phyloP scores from a whole-genome alignment of 2,888 invertebrate genomes.

The Alloscopus bannaensis region DNA sequence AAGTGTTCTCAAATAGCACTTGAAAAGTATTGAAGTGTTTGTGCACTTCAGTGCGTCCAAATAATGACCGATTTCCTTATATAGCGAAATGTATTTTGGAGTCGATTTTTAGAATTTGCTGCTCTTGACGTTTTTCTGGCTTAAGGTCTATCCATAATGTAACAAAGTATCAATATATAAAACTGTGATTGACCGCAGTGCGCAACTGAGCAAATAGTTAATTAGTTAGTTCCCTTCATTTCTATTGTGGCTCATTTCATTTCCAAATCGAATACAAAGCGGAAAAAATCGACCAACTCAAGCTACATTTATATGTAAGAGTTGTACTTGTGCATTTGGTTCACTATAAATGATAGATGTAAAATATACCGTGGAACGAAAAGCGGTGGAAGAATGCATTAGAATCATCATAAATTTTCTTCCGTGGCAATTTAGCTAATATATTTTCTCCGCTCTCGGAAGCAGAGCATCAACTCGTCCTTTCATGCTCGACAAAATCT shows the following conservation, averaged over 20 bases:
- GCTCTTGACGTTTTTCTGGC: too few relatives aligned
- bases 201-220: background rate
- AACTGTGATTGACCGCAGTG: too few relatives aligned
- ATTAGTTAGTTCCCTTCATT: background rate
- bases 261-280: background rate
- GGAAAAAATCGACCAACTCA: too few relatives aligned
- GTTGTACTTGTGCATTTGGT: too few relatives aligned
- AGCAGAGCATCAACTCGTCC: conserved; percentile 27
- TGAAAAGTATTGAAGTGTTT: background rate
- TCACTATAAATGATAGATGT: too few relatives aligned
- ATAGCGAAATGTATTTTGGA: too few relatives aligned
- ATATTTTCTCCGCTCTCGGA: conserved; percentile 34
- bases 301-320: too few relatives aligned
- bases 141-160: too few relatives aligned
- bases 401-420: conserved; percentile 55
- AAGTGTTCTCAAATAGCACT: conserved; percentile 1
- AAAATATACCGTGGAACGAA: background rate
- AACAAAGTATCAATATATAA: too few relatives aligned
- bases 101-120: too few relatives aligned
- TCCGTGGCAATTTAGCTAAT: conserved; percentile 41
- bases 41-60: conserved; percentile 4
- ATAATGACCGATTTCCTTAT: too few relatives aligned
- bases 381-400: conserved; percentile 31
- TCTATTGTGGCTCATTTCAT: background rate
- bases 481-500: conserved; percentile 34